Conservation (phyloP, 1,140 invertebrate species). For the Bombus sylvicola region DNA sequence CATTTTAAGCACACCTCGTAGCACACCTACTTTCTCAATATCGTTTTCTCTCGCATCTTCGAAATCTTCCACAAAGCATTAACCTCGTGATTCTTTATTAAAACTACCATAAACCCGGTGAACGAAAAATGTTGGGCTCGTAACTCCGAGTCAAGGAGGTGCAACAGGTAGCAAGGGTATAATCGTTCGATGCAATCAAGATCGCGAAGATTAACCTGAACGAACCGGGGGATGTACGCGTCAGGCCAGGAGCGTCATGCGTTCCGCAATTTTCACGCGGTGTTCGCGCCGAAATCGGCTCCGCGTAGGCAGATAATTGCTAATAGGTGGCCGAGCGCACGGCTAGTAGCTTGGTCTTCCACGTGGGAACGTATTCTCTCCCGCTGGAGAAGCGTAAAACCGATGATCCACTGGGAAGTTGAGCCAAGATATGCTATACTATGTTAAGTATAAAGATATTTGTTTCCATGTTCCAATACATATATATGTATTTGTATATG, state of each 20-base stretch:
- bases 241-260: background rate
- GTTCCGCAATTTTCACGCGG: constrained; percentile 20
- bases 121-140: background rate
- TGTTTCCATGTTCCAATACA: too few species aligned
- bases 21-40: constrained; percentile 17
- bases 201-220: constrained; percentile 8
- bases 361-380: constrained; percentile 74
- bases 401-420: too few species aligned
- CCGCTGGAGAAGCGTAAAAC: constrained; percentile 18
- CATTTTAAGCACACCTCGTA: background rate
- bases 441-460: too few species aligned
- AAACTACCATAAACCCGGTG: background rate
- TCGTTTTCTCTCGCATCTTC: background rate
- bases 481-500: too few species aligned
- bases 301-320: constrained; percentile 69
- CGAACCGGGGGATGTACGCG: background rate
- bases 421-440: too few species aligned
- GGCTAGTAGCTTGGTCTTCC: constrained; percentile 38
- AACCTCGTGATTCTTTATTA: background rate
- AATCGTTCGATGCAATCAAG: constrained; percentile 14
- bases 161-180: constrained; percentile 6
- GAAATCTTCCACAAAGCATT: background rate
- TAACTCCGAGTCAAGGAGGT: background rate
- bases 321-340: constrained; percentile 65
- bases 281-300: constrained; percentile 38